Evolutionary conservation across 2,113 vertebrate genomes (phyloP).

Genomic region (Chamaetylas fuelleborni): DNA sequence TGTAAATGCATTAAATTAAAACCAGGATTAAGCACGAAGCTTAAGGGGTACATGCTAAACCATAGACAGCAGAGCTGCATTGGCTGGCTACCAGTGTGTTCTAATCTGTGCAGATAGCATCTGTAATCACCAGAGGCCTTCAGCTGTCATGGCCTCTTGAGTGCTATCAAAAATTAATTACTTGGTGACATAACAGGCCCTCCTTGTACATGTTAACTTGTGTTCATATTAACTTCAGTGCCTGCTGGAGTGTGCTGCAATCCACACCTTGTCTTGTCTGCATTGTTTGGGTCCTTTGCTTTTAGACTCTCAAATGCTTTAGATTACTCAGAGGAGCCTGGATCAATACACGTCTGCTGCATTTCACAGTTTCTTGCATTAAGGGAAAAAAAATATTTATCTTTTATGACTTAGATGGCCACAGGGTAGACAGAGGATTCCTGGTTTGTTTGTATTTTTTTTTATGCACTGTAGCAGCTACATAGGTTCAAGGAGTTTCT

Average conservation of each 20-base stretch:
- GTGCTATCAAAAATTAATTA: not conserved
- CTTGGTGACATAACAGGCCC: not conserved
- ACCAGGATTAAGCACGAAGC: constrained; percentile 48
- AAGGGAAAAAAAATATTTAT: not conserved
- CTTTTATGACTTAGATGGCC: not conserved
- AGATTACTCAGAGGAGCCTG: not conserved
- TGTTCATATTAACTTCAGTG: not conserved
- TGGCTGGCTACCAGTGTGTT: not conserved
- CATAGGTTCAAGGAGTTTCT: not conserved
- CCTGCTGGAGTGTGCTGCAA: not conserved
- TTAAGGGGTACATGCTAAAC: constrained; percentile 32
- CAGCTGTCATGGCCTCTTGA: not conserved
- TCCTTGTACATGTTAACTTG: not conserved
- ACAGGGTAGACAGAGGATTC: not conserved
- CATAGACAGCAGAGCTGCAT: constrained; percentile 15
- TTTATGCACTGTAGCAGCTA: not conserved
- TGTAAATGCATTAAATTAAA: constrained; percentile 61
- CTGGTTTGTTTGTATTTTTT: not conserved
- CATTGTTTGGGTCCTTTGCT: not conserved
- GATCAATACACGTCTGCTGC: not conserved
- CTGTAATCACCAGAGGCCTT: not conserved
- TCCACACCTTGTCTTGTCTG: not conserved
- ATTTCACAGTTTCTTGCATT: not conserved
- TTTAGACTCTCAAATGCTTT: not conserved
- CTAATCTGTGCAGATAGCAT: constrained; percentile 27